Conservation (phyloP, 2,888 invertebrate species). For the Sabatieria punctata region DNA sequence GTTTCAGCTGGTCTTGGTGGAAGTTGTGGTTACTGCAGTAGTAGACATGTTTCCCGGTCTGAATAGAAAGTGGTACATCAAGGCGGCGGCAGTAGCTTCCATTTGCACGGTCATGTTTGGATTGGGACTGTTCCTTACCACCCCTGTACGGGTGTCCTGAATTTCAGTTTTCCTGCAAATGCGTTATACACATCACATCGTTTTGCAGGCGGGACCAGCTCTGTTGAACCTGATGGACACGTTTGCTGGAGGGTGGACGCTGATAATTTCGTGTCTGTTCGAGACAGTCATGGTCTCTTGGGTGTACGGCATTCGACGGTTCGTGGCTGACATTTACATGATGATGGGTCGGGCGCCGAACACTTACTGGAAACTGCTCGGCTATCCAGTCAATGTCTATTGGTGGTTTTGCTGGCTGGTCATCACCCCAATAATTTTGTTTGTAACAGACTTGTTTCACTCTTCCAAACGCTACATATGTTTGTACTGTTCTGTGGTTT, state of each 20-base stretch:
- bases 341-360: conserved; percentile 3
- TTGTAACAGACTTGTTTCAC: no score
- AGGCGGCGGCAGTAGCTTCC: not conserved
- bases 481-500: no score
- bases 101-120: conserved; percentile 6
- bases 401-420: conserved; percentile 6
- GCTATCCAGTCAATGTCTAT: conserved; percentile 1
- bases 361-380: not conserved
- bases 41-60: conserved; percentile 34
- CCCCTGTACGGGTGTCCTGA: not conserved
- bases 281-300: conserved; percentile 37
- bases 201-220: no score
- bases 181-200: no score
- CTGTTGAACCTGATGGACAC: conserved; percentile 36
- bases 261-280: conserved; percentile 40
- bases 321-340: no score
- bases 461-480: no score
- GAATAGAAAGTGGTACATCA: not conserved
- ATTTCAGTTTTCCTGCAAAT: no score
- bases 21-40: conserved; percentile 38
- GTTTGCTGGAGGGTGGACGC: conserved; percentile 37
- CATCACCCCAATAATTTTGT: not conserved
- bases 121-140: conserved; percentile 4
- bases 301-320: conserved; percentile 33
- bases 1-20: conserved; percentile 21